Evolutionary conservation across 2,888 invertebrate species (phyloP).

Genomic region (Ichneumon xanthorius): DNA sequence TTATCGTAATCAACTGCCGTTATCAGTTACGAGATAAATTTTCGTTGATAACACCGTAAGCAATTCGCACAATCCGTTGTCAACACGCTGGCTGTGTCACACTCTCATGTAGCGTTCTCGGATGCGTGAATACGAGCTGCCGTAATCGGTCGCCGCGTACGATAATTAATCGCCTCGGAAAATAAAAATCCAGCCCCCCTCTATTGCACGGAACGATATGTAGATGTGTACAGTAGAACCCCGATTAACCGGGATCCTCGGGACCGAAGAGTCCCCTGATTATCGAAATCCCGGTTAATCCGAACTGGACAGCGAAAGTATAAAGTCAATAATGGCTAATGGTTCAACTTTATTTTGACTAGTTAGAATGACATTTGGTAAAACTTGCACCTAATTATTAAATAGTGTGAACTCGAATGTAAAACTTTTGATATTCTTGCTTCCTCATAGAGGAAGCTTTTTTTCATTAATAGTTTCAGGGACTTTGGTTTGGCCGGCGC

Average conservation of each 20-base stretch:
- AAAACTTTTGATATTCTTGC: no score
- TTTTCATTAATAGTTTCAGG: no score
- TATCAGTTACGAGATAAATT: slow-evolving; percentile 29
- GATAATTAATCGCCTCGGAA: slow-evolving; percentile 3
- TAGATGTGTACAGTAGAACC: background rate
- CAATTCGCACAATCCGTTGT: slow-evolving; percentile 13
- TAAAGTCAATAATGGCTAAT: no score
- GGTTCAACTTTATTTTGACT: no score
- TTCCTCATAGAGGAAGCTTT: accelerated
- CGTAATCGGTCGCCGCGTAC: background rate
- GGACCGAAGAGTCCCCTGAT: no score
- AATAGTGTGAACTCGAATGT: no score
- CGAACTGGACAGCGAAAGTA: no score
- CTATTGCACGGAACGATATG: background rate
- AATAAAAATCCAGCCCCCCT: background rate
- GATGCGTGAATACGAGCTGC: background rate
- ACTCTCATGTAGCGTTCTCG: background rate
- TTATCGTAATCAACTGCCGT: background rate
- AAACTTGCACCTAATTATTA: no score
- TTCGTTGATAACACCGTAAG: slow-evolving; percentile 6
- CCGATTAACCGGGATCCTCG: no score
- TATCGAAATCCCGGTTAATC: no score
- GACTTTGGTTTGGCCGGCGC: no score
- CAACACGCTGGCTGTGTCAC: background rate
- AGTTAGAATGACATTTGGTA: no score